Evolutionary conservation across 2,113 vertebrate species (phyloP), one percentile per base, ranked within the genome.

Genomic region (Pachypanchax playfairii): DNA sequence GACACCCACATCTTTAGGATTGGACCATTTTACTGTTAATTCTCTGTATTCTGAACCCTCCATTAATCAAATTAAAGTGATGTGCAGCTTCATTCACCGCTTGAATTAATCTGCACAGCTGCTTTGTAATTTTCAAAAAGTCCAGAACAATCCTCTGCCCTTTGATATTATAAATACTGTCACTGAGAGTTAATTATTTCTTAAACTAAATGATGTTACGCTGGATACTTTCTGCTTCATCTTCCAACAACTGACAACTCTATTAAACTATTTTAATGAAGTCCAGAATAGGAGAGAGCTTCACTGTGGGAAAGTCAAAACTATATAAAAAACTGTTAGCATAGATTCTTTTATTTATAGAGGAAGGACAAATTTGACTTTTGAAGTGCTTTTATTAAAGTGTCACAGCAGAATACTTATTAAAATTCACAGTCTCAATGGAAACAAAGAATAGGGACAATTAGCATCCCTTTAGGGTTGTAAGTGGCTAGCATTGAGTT

Each of bases 131-230:
- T 39, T 26, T 39, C 44, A 9, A 47, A 48, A 66, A 13, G 3
- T 8, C 5, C 18, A 38, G 60, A 60, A 14, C 38, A 56, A 38
- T 47, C 39, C 39, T 20, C 57, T 44, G 41, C 60, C 52, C 47
- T 59, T 8, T 41, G 51, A 73, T 54, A 50, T 51, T 36, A 56
- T 65, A 61, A 73, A 73, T 50, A 44, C 59, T 20, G 56, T 28
- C 42, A 25, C 20, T 33, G 52, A 43, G 12, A 63, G 52, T 66
- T 81, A 53, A 81, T 84, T 81, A 69, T 70, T 67, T 63, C 56
- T 62, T 28, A 38, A 62, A 15, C 33, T 44, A 70, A 60, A 56
- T 22, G 39, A 59, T 28, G 57, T 54, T 52, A 18, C 4, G 15
- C 33, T 7, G 33, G 67, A 59, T 49, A 49, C 73, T 33, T 46